phyloP scores from a whole-genome alignment of 2,113 vertebrate species.

The Xyliphius kryptos region DNA sequence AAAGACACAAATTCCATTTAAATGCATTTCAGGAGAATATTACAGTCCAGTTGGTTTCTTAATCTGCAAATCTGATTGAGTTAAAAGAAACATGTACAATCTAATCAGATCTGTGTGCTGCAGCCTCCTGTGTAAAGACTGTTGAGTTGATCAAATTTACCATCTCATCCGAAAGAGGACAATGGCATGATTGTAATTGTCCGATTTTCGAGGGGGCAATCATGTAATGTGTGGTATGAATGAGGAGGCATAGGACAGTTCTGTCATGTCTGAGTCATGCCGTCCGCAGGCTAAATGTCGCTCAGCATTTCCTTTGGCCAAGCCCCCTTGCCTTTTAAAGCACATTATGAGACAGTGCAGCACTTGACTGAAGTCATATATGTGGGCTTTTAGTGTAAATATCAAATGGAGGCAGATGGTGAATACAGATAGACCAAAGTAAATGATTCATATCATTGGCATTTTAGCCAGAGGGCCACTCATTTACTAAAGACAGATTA shows the following conservation, averaged over 20 bases:
- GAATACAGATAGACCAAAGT: constrained; percentile 27
- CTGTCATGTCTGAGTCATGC: constrained; percentile 29
- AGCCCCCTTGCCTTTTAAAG: constrained; percentile 30
- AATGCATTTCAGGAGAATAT: no score
- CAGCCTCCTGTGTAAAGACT: constrained; percentile 7
- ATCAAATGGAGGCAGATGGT: constrained; percentile 36
- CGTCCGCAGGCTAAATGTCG: constrained; percentile 35
- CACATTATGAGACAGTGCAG: constrained; percentile 38
- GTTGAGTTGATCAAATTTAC: constrained; percentile 1
- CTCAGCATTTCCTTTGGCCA: constrained; percentile 32
- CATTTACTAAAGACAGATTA: constrained; percentile 42
- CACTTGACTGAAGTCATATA: constrained; percentile 32
- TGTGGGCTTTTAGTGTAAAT: constrained; percentile 41
- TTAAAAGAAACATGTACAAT: no score
- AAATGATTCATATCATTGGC: constrained; percentile 42
- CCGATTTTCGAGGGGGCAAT: constrained; percentile 20
- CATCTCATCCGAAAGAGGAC: constrained; percentile 15
- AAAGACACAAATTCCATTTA: no score
- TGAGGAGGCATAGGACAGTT: constrained; percentile 23
- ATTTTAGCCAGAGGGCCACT: constrained; percentile 40
- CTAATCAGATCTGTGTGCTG: neutral
- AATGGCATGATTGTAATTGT: constrained; percentile 20
- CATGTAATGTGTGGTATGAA: constrained; percentile 31
- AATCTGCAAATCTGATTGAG: no score
- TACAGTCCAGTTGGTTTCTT: no score